A percentile compares a stretch with the other conserved stretches of the same genome.
phyloP scores from a whole-genome alignment of 2,113 vertebrate genomes.

The Protobothrops flavoviridis region DNA sequence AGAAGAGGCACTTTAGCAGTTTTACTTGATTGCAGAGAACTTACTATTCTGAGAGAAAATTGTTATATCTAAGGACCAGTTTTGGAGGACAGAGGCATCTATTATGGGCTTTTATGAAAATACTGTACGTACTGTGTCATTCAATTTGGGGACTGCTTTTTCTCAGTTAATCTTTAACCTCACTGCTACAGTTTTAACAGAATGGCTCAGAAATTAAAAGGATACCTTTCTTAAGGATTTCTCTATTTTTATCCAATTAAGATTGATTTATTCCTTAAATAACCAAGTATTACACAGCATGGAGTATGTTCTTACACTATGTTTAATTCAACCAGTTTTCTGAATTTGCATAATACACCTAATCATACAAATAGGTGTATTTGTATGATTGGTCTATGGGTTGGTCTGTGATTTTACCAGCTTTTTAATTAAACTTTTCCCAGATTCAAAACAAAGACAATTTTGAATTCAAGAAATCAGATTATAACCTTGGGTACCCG shows the following conservation, averaged over 20 bases:
- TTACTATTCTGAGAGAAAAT: background rate
- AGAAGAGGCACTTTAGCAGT: background rate
- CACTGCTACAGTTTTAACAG: background rate
- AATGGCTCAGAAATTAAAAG: background rate
- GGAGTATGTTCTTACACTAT: background rate
- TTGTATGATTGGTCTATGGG: too few species aligned
- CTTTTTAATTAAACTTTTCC: background rate
- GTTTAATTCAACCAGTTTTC: background rate
- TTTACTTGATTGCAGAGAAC: background rate
- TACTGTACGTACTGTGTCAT: background rate
- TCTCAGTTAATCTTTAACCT: background rate
- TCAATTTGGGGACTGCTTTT: background rate
- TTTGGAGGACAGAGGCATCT: background rate
- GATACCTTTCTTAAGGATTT: background rate
- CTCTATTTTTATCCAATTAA: background rate
- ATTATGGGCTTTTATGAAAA: background rate
- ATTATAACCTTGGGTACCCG: background rate
- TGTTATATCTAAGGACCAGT: background rate
- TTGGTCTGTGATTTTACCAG: background rate
- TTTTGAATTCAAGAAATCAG: background rate
- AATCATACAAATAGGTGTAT: background rate
- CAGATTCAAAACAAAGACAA: background rate
- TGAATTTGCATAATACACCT: background rate
- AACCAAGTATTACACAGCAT: background rate
- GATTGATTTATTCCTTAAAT: background rate